A percentile compares a stretch with the other conserved stretches of the same genome.
Evolutionary conservation across 2,113 vertebrate species (phyloP).

Genomic region (Chloropsis hardwickii): DNA sequence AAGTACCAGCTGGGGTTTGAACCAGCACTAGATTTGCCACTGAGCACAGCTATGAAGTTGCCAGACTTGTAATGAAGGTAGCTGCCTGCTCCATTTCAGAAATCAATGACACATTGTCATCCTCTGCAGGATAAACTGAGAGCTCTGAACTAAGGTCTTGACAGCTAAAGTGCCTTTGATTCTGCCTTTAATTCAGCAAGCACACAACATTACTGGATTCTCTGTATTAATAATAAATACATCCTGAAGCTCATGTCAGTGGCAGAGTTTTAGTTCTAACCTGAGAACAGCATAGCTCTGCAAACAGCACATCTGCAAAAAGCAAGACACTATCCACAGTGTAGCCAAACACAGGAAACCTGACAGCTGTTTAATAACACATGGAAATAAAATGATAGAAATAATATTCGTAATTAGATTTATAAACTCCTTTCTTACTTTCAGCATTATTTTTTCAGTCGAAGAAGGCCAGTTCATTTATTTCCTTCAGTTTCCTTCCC

Average conservation of each 20-base stretch:
- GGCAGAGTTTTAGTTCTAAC: constrained; percentile 2
- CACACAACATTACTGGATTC: not conserved
- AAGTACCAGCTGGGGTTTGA: not conserved
- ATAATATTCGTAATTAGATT: not conserved
- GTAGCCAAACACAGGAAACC: not conserved
- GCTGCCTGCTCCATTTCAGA: not conserved
- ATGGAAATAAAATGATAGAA: not conserved
- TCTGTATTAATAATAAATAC: constrained; percentile 44
- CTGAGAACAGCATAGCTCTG: not conserved
- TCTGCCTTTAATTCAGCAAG: constrained; percentile 17
- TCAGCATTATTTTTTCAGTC: not conserved
- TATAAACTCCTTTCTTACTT: not conserved
- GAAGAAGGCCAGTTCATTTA: not conserved
- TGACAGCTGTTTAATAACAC: not conserved
- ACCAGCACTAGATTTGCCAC: not conserved
- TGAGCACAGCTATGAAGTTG: not conserved
- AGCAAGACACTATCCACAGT: not conserved
- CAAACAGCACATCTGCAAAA: not conserved
- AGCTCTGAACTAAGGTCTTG: constrained; percentile 27
- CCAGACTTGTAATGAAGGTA: not conserved
- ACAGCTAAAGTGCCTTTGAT: constrained; percentile 54
- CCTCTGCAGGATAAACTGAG: not conserved
- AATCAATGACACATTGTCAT: constrained; percentile 23
- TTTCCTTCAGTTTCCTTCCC: not conserved
- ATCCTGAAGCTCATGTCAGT: not conserved